phyloP scores from a whole-genome alignment of 1,140 invertebrate species.

The Drosophila sulfurigaster region DNA sequence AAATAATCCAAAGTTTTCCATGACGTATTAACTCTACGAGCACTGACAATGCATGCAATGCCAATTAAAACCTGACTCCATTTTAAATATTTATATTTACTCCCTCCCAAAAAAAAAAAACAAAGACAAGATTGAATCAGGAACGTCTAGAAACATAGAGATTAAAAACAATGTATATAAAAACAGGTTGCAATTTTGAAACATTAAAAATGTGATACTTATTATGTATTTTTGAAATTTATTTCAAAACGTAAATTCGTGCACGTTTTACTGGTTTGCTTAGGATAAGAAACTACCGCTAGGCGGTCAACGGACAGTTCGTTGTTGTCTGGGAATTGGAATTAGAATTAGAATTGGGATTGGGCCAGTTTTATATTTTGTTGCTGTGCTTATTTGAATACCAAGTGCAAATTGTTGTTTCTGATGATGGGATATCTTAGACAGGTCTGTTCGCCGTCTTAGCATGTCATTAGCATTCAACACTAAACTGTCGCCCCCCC shows the following conservation, averaged over 20 bases:
- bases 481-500: neutral
- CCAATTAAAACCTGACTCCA: slow-evolving; percentile 22
- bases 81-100: neutral
- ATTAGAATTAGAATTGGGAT: slow-evolving; percentile 6
- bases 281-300: slow-evolving; percentile 36
- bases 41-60: slow-evolving; percentile 24
- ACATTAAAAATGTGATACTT: slow-evolving; percentile 26
- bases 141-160: neutral
- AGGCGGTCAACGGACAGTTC: slow-evolving; percentile 14
- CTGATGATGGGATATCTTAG: slow-evolving; percentile 45
- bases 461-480: slow-evolving; percentile 62
- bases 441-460: slow-evolving; percentile 38
- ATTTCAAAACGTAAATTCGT: slow-evolving; percentile 33
- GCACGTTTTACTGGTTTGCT: slow-evolving; percentile 70
- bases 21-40: slow-evolving; percentile 39
- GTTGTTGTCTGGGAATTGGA: slow-evolving; percentile 6
- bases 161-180: neutral
- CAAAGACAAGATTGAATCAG: slow-evolving; percentile 16
- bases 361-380: slow-evolving; percentile 44
- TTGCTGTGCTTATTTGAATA: slow-evolving; percentile 57
- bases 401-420: slow-evolving; percentile 51
- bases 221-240: slow-evolving; percentile 23
- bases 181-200: slow-evolving; percentile 49
- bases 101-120: neutral
- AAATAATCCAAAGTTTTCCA: slow-evolving; percentile 56